Evolutionary conservation across 2,888 invertebrate genomes (phyloP).

Genomic region (Catocala nupta): DNA sequence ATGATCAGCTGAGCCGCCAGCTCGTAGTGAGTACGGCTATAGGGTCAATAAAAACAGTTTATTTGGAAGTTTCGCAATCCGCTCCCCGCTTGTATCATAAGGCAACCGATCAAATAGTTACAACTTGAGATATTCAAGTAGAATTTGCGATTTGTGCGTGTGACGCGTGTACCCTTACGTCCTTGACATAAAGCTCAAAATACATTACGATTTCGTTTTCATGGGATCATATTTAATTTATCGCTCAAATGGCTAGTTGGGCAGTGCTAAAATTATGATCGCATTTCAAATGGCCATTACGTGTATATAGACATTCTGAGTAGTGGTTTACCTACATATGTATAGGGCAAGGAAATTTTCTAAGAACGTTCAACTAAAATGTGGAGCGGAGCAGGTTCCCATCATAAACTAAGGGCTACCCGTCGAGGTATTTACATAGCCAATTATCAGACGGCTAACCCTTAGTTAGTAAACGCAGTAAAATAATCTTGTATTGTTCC

Average conservation of each 20-base stretch:
- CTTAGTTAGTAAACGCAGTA: too few relatives aligned
- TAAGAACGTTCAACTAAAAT: too few relatives aligned
- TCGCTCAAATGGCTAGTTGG: slow-evolving; percentile 45
- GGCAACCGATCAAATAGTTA: slow-evolving; percentile 65
- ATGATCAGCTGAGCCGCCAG: too few relatives aligned
- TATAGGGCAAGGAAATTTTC: too few relatives aligned
- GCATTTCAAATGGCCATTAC: slow-evolving; percentile 44
- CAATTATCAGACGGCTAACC: too few relatives aligned
- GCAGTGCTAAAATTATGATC: slow-evolving; percentile 49
- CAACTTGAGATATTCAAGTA: slow-evolving; percentile 69
- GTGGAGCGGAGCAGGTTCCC: too few relatives aligned
- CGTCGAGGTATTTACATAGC: too few relatives aligned
- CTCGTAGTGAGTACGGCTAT: too few relatives aligned
- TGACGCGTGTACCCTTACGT: slow-evolving; percentile 31
- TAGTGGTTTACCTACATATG: not conserved
- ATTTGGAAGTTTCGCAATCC: not conserved
- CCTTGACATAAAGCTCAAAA: slow-evolving; percentile 52
- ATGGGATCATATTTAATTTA: slow-evolving; percentile 54
- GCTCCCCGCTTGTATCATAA: slow-evolving; percentile 47
- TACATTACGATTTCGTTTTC: slow-evolving; percentile 46
- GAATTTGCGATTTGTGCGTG: slow-evolving; percentile 61
- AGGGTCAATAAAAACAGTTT: too few relatives aligned
- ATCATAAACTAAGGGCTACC: too few relatives aligned
- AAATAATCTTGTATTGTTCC: too few relatives aligned
- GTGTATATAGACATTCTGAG: slow-evolving; percentile 3